Evolutionary conservation across 1,140 invertebrate genomes (phyloP), one percentile per base, ranked within the genome.

Genomic region (Listronotus bonariensis): DNA sequence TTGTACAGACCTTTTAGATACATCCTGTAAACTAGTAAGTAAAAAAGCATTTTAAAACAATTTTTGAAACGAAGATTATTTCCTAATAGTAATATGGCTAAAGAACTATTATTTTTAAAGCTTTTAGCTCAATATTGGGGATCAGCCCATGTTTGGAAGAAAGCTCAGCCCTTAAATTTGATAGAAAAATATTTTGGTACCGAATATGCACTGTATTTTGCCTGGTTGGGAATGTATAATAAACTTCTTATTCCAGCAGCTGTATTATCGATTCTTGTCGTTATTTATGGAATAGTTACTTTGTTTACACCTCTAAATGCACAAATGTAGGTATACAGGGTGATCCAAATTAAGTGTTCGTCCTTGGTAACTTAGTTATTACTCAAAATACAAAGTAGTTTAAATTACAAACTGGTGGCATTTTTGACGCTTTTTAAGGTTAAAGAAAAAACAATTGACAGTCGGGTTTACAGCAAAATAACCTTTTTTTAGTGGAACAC

Each of bases 161-260:
- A 76, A 64, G 58, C 69, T 11, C 77, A 78, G 65, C 77, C 77
- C 1, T 52, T 79, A 6, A 68, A 72, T 51, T 46, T 78, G 26
- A 72, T 79, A 9, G 70, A 73, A 48, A 76, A 76, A 65, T 79
- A 79, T 61, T 78, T 68, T 70, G 79, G 84, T 40, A 65, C 79
- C 10, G 71, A 77, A 20, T 73, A 77, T 11, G 74, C 74, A 1
- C 77, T 81, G 11, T 79, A 81, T 64, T 77, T 81, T 18, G 78
- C 78, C 12, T 85, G 84, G 81, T 78, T 83, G 38, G 84, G 82
- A 6, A 73, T 82, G 42, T 86, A 84, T 74, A 80, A 81, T 55
- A 73, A 76, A 68, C 75, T 80, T 79, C 76, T 91, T 32, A 82
- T 85, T 17, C 78, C 80, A 3, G 78, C 59, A 83, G 84, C 76